Percentiles rank a stretch among this genome's conserved stretches.
phyloP scores from a whole-genome alignment of 2,888 invertebrate genomes.

The Deilephila porcellus region DNA sequence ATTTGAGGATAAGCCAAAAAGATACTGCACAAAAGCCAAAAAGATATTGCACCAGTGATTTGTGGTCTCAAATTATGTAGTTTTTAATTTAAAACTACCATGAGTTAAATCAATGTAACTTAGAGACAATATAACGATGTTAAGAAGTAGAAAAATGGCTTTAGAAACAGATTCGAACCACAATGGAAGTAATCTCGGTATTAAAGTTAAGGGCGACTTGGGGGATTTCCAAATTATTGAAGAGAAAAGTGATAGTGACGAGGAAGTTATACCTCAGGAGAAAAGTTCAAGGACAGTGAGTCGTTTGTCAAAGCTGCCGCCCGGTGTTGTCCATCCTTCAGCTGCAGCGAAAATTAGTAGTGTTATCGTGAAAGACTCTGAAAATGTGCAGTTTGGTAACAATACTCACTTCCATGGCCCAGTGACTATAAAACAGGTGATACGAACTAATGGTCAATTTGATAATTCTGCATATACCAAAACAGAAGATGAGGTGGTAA shows the following conservation, averaged over 20 bases:
- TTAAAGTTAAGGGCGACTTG: slow-evolving; percentile 67
- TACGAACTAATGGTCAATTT: slow-evolving; percentile 76
- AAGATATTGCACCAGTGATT: background rate
- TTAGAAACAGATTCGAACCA: slow-evolving; percentile 45
- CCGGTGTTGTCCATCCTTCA: slow-evolving; percentile 53
- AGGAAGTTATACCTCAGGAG: slow-evolving; percentile 46
- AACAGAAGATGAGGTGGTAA: slow-evolving; percentile 56
- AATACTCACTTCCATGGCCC: slow-evolving; percentile 91
- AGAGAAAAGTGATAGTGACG: slow-evolving; percentile 59
- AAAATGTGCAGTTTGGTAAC: slow-evolving; percentile 90
- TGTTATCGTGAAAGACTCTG: slow-evolving; percentile 87
- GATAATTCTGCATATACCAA: slow-evolving; percentile 66
- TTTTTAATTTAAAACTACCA: background rate
- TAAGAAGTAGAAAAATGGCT: slow-evolving; percentile 52
- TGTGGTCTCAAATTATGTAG: background rate
- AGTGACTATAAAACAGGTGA: slow-evolving; percentile 90
- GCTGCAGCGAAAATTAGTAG: slow-evolving; percentile 77
- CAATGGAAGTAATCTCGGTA: slow-evolving; percentile 50
- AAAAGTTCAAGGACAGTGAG: slow-evolving; percentile 46
- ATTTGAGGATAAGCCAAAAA: background rate
- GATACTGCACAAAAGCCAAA: background rate
- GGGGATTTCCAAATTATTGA: slow-evolving; percentile 68
- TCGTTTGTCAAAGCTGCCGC: slow-evolving; percentile 51
- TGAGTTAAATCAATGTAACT: background rate
- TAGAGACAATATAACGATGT: background rate